Evolutionary conservation across 2,113 vertebrate genomes (phyloP), one percentile per base, ranked within the genome.

Genomic region (Mohoua ochrocephala): DNA sequence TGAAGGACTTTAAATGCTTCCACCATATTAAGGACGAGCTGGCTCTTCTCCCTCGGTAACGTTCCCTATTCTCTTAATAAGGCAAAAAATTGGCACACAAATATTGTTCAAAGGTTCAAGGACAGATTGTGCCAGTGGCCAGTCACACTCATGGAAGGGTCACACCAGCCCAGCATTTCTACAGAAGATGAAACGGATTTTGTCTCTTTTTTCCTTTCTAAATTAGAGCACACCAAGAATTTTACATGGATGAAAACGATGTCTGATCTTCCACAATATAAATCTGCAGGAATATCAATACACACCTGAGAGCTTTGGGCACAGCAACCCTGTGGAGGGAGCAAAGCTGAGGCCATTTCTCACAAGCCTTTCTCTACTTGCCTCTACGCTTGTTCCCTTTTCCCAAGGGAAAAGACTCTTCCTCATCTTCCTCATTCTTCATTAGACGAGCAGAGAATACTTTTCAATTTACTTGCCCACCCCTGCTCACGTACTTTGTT

Each of bases 1-100:
- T 93, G 94, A 97, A 97, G 96, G 96, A 79, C 84, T 95, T 93
- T 31, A 77, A 97, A 97, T 68, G 79, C 96, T 95, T 84, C 92
- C 16, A 28, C 70, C 39, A 39, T 61, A 73, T 84, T 50, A 90
- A 83, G 64, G 92, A 90, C 59, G 80, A 92, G 87, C 45, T 39
- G 84, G 91, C 65, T 70, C 61, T 68, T 77, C 91, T 90, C 94
- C 82, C 41, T 42, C 3, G 1, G 69, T 69, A 67, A 87, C 42
- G 12, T 15, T 61, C 24, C 69, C 13, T 6, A 8, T 24, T 45
- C 28, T 50, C 39, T 52, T 41, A 60, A 17, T 21, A 33, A 85
- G 13, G 53, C 4, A 41, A 59, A 49, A 80, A 44, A 17, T 2
- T 39, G 57, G 77, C 54, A 71, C 35, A 47, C 42, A 83, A 31